Conservation (phyloP, 2,797 vertebrate species). For the Eupleurogrammus muticus region DNA sequence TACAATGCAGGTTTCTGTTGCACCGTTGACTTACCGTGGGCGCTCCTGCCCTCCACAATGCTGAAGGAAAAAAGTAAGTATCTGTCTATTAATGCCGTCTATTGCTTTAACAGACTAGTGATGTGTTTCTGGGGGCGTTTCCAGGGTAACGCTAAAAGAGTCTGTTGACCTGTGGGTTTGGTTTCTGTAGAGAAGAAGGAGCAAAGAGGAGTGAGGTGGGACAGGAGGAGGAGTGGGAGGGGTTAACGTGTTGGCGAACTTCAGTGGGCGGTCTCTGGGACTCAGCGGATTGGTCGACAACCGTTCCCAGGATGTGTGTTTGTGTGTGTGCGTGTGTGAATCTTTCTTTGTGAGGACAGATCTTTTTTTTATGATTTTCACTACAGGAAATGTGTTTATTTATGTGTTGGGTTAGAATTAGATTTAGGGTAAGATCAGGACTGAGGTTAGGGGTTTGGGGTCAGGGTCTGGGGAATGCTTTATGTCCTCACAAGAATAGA, state of each 20-base stretch:
- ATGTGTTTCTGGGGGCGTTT: conserved; percentile 42
- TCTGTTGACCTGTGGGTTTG: conserved; percentile 52
- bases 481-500: conserved; percentile 58
- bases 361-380: not conserved
- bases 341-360: conserved; percentile 42
- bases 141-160: conserved; percentile 21
- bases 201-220: not conserved
- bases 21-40: conserved; percentile 9
- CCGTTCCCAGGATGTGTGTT: conserved; percentile 31
- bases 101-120: conserved; percentile 59
- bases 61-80: conserved; percentile 1
- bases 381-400: too few relatives aligned
- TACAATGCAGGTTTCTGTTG: conserved; percentile 27
- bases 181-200: conserved; percentile 37
- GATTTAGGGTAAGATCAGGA: not conserved
- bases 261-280: conserved; percentile 41
- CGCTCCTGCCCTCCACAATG: conserved; percentile 15
- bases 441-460: not conserved
- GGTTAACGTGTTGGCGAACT: conserved; percentile 11
- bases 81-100: conserved; percentile 29
- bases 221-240: too few relatives aligned
- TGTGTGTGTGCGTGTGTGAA: conserved; percentile 19
- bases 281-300: conserved; percentile 39
- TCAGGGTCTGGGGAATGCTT: not conserved
- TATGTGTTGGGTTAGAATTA: not conserved